Percentiles rank a stretch among this genome's conserved stretches.
Evolutionary conservation across 53 echinoderm and acorn worm species (phyloP).

Genomic region (Patiria pectinifera): DNA sequence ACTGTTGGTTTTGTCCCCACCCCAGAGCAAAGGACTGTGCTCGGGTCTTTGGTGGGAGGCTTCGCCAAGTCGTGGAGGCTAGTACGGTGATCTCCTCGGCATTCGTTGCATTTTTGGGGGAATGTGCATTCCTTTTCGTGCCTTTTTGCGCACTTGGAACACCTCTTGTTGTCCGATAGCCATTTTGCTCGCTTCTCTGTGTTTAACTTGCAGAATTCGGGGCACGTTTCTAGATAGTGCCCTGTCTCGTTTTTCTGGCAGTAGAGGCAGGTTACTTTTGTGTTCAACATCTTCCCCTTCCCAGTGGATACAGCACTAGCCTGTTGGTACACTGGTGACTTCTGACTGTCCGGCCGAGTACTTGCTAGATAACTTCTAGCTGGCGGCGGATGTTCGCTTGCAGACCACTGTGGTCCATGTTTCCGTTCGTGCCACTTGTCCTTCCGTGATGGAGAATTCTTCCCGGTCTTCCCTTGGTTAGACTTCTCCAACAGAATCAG

Average conservation of each 20-base stretch:
- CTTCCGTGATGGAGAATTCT: not conserved
- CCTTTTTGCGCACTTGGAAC: not conserved
- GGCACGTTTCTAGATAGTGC: not conserved
- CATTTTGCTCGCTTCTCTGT: not conserved
- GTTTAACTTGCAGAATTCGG: not conserved
- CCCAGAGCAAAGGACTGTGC: not conserved
- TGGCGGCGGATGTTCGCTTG: not conserved
- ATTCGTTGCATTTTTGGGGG: not conserved
- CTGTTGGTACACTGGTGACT: not conserved
- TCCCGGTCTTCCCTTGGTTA: conserved; percentile 3
- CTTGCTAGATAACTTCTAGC: not conserved
- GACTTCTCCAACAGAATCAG: conserved; percentile 3
- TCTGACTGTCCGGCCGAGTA: not conserved
- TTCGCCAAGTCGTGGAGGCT: too few species aligned
- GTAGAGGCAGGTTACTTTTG: not conserved
- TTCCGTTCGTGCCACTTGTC: not conserved
- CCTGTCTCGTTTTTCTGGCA: not conserved
- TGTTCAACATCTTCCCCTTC: not conserved
- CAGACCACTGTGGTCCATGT: not conserved
- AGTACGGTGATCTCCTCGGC: not conserved
- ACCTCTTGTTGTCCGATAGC: not conserved
- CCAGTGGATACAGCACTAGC: not conserved
- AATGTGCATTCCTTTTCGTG: not conserved
- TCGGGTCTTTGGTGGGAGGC: too few species aligned
- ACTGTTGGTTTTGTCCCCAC: not conserved